Base-by-base conservation (phyloP, 2,113 vertebrate species). In the Megaceryle torquata region DNA sequence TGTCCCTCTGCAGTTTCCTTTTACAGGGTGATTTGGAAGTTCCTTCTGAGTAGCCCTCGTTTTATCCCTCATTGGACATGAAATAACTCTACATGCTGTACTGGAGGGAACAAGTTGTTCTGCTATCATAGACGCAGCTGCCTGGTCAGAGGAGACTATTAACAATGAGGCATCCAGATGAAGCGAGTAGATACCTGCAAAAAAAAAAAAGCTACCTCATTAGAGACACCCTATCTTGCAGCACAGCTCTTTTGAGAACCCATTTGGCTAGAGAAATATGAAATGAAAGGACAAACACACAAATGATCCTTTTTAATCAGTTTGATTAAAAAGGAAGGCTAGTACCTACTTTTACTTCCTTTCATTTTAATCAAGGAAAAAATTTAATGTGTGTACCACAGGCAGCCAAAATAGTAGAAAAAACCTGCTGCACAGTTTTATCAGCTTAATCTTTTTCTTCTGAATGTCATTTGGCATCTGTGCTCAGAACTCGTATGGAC, bases 51-150 rank as follows among this genome's bases (percentile, higher is more conserved):
- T 88, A 97, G 95, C 95, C 97, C 96, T 81, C 82, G 81, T 97
- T 97, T 97, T 97, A 93, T 96, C 94, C 97, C 93, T 97, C 95
- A 81, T 79, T 96, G 87, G 85, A 92, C 95, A 97, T 97, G 84
- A 97, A 97, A 95, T 96, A 95, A 96, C 91, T 96, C 88, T 70
- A 70, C 89, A 95, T 7, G 86, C 87, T 94, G 94, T 97, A 84
- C 95, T 96, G 90, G 68, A 95, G 80, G 67, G 97, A 98, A 98
- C 96, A 97, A 91, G 94, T 95, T 98, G 97, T 98, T 98, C 97
- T 97, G 86, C 72, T 90, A 64, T 87, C 91, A 95, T 10, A 95
- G 95, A 68, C 91, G 90, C 84, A 97, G 96, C 83, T 96, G 81
- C 78, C 92, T 89, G 82, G 91, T 96, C 89, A 93, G 91, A 97